A percentile compares a stretch with the other conserved stretches of the same genome.
Conservation (phyloP, 2,113 vertebrate genomes). For the Sarotherodon lohbergeri region DNA sequence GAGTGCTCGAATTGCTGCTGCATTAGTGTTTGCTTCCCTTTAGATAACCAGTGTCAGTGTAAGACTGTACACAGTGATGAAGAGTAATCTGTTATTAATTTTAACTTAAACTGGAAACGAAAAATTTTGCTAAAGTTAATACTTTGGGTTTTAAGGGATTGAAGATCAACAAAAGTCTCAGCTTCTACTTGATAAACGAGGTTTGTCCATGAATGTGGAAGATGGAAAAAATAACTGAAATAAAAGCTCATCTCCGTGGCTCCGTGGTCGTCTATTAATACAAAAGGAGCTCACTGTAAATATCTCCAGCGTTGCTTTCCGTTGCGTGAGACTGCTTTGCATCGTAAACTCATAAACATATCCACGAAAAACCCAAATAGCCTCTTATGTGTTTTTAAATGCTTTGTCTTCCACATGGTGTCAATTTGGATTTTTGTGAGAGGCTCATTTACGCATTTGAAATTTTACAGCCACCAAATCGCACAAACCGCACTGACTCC, state of each 20-base stretch:
- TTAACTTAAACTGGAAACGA: neutral
- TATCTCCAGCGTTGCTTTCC: neutral
- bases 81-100: constrained; percentile 11
- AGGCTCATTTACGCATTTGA: constrained; percentile 67
- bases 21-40: constrained; percentile 1
- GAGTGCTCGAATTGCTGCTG: neutral
- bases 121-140: neutral
- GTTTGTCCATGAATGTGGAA: neutral
- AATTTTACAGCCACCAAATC: constrained; percentile 62
- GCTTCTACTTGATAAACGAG: neutral
- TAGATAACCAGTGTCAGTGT: neutral
- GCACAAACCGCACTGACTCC: constrained; percentile 54
- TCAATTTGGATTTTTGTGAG: constrained; percentile 70
- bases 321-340: constrained; percentile 59
- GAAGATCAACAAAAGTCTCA: neutral
- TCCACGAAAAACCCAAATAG: constrained; percentile 51
- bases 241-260: neutral
- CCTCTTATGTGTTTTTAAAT: constrained; percentile 62
- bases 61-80: neutral
- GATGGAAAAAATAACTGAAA: neutral
- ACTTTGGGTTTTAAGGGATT: neutral
- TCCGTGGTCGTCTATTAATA: neutral
- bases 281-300: neutral
- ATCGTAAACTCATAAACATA: constrained; percentile 57
- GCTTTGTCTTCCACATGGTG: constrained; percentile 73